Evolutionary conservation across 2,888 invertebrate genomes (phyloP), one percentile per base, ranked within the genome.

Genomic region (Drosophila kokeensis): DNA sequence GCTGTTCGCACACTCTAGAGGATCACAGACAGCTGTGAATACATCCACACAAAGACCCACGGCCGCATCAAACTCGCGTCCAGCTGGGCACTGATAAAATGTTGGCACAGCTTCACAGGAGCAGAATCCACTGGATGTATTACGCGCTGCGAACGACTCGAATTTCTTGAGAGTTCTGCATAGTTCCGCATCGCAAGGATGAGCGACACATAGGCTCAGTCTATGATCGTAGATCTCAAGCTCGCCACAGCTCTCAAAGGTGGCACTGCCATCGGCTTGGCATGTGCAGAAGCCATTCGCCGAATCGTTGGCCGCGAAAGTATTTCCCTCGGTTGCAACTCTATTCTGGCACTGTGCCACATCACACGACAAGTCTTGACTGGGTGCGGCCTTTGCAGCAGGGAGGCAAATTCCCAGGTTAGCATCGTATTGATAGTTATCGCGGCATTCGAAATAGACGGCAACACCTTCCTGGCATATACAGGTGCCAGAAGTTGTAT

Each of bases 61-160:
- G 0, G 0, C 13, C 1, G 0, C 21, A 49, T 80, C 64, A 34
- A 79, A 79, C 10, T 59, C 21, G 7, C 63, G 67, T 29, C 65
- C 79, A 3, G 13, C 8, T 0, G 52, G 24, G 63, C 79, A 79
- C 3, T 69, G 73, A n/a, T 68, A 65, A 42, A 55, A 81, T 4
- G 34, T 68, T 4, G 80, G 78, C 3, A 38, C 27, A 13, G 30
- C n/a, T 7, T 81, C 74, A 27, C 80, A 80, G 32, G 69, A 60
- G 27, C 80, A 80, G 63, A 80, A 80, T 11, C 80, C 80, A 15
- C 8, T 62, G 3, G 61, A 78, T 0, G 88, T 80, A 29, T 88
- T 88, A 0, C 10, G 42, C 1, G 85, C 85, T 0, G 82, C 62
- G 27, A 80, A 83, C 0, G 72, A 38, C 8, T 70, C 79, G 8